These are phyloP conservation scores for Pyrrhosoma nymphula DNA, from an alignment of 2,888 invertebrate species.

Conservation along the genomic window DNA sequence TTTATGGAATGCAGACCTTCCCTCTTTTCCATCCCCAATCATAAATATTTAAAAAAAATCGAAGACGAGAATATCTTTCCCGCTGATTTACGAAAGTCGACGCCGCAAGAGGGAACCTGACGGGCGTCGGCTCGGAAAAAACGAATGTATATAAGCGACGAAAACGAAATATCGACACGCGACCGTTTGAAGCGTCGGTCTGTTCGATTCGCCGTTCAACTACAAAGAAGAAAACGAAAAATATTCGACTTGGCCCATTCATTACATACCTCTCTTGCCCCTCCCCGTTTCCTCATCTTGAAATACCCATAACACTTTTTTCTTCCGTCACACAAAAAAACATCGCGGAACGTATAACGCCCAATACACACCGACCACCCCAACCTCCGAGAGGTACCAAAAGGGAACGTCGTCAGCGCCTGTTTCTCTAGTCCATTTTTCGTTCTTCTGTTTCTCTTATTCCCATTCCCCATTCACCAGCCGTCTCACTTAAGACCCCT, in stretches of 20 bases:
- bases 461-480: neutral
- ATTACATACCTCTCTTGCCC: slow-evolving; percentile 34
- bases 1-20: slow-evolving; percentile 30
- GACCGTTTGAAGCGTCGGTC: slow-evolving; percentile 40
- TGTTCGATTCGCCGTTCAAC: slow-evolving; percentile 23
- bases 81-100: slow-evolving; percentile 56
- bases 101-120: slow-evolving; percentile 43
- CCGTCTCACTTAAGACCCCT: too few species aligned
- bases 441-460: neutral
- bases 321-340: slow-evolving; percentile 6
- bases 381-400: neutral
- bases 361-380: neutral
- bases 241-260: slow-evolving; percentile 45
- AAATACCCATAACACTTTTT: slow-evolving; percentile 61
- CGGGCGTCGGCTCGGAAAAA: slow-evolving; percentile 58
- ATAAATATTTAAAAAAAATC: slow-evolving; percentile 66
- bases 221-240: neutral
- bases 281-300: slow-evolving; percentile 22
- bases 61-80: slow-evolving; percentile 47
- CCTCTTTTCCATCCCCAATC: slow-evolving; percentile 34
- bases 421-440: neutral
- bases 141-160: slow-evolving; percentile 65
- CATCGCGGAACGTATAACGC: slow-evolving; percentile 23
- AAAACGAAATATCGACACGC: slow-evolving; percentile 64
- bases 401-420: neutral